Percentiles rank a stretch among this genome's conserved stretches.
Conservation (phyloP, 2,113 vertebrate genomes). For the Chloropsis hardwickii region DNA sequence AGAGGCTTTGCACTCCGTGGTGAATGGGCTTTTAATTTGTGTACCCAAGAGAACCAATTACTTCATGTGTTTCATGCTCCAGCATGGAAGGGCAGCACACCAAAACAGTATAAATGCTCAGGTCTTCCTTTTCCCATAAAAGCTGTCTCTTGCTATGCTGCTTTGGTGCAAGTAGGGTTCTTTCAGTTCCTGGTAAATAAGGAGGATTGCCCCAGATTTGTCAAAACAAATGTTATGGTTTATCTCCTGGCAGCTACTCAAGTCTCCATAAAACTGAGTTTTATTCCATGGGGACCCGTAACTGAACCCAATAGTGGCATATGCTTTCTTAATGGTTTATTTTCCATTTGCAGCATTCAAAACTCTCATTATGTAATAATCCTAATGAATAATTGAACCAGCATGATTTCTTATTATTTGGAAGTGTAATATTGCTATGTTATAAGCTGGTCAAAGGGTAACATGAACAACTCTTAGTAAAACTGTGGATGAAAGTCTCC, state of each 20-base stretch:
- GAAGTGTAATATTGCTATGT: neutral
- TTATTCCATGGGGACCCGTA: neutral
- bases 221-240: neutral
- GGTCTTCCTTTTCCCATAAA: neutral
- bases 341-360: neutral
- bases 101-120: neutral
- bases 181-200: neutral
- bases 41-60: neutral
- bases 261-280: neutral
- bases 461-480: neutral
- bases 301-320: neutral
- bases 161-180: neutral
- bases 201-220: neutral
- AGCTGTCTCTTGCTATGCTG: neutral
- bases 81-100: neutral
- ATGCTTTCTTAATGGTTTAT: neutral
- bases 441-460: neutral
- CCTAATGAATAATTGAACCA: neutral
- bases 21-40: neutral
- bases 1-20: neutral
- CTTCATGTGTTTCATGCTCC: neutral
- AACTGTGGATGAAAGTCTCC: neutral
- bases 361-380: neutral
- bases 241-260: neutral
- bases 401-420: neutral